Evolutionary conservation across 1,140 invertebrate species (phyloP), one percentile per base, ranked within the genome.

Genomic region (Nephotettix cincticeps): DNA sequence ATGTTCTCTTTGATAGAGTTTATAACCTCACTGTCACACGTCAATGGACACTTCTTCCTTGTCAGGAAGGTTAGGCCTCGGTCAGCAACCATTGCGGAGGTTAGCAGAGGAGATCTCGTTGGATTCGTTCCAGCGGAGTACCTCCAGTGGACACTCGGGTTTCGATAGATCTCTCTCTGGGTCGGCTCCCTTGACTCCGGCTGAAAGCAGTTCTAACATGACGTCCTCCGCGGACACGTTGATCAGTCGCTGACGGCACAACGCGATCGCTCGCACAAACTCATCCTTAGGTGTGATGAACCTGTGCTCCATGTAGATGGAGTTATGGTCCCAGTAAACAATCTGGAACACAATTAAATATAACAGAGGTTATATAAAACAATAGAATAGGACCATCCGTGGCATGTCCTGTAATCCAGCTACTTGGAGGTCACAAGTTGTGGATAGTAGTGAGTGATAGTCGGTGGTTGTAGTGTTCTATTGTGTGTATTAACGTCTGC

Each of bases 221-320:
- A 86, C 78, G 4, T 84, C 77, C 58, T 86, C 84, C 2, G 89
- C 89, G 56, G 87, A 89, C 25, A 90, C 91, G 73, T 91, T 86
- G 29, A 92, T 86, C 64, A 94, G 82, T 3, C 90, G 84, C 75
- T 93, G 91, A 32, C 90, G 86, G 73, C 90, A 91, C 63, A 93
- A 85, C 27, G 89, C 91, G 32, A 95, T 92, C 13, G 92, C 91
- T 76, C 93, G 88, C 6, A 95, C 85, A 78, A 95, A 95, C 29
- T 89, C 87, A 70, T 94, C 92, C 23, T 84, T 85, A 1, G 85
- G 84, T 0, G 90, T 90, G n/a, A 93, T 84, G 76, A 96, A 93
- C 68, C 90, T 87, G 80, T 95, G 93, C 78, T 95, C 93, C 87
- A 95, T 90, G 77, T 91, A 95, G 23, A 95, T 87, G 19, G 89